Conservation (phyloP, 2,113 vertebrate species). For the Grantiella picta region DNA sequence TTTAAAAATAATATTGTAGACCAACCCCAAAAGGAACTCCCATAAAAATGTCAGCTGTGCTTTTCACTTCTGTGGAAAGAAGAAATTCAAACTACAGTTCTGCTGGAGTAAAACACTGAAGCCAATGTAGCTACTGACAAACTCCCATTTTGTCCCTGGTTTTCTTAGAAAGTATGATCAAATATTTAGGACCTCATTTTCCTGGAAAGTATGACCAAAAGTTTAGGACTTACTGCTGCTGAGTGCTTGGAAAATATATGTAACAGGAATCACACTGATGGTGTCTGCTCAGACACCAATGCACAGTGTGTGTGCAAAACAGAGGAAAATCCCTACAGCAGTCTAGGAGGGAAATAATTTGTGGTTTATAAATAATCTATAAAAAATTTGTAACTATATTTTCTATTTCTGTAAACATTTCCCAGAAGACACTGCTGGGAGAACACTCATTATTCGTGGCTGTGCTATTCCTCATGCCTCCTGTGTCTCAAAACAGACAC, state of each 20-base stretch:
- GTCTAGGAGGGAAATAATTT: rapidly evolving
- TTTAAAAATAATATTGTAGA: not conserved
- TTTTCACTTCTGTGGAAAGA: not conserved
- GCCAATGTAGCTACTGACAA: not conserved
- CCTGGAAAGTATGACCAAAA: slow-evolving; percentile 6
- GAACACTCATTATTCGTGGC: not conserved
- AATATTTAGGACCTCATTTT: not conserved
- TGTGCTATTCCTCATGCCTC: not conserved
- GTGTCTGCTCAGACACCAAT: not conserved
- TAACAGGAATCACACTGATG: not conserved
- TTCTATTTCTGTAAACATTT: not conserved
- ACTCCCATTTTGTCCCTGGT: not conserved
- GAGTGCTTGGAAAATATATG: not conserved
- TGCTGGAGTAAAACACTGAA: not conserved
- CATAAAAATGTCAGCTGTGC: not conserved
- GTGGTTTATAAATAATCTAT: not conserved
- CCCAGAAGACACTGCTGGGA: not conserved
- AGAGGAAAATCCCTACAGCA: not conserved
- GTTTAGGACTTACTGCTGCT: not conserved
- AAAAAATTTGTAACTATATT: not conserved
- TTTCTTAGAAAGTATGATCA: slow-evolving; percentile 37
- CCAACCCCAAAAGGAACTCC: not conserved
- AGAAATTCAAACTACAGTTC: not conserved
- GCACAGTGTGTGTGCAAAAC: not conserved
- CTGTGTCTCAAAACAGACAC: not conserved